Conservation (phyloP, 2,113 vertebrate genomes). For the Rallus limicola region DNA sequence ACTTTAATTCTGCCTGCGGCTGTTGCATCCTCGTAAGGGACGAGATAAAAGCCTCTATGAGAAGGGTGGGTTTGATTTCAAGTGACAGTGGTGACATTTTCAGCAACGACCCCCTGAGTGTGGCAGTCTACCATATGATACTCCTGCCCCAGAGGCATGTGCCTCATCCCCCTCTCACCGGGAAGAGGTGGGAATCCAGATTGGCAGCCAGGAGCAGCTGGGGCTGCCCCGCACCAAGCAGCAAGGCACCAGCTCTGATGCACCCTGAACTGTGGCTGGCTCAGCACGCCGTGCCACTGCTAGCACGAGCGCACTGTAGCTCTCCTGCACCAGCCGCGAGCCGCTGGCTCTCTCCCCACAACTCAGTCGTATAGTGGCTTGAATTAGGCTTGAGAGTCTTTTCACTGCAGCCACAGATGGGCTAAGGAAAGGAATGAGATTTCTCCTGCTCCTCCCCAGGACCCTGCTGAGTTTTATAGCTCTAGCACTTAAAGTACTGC, state of each 20-base stretch:
- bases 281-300: fast-evolving
- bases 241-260: fast-evolving
- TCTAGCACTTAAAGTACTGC: not conserved
- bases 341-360: not conserved
- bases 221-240: not conserved
- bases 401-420: not conserved
- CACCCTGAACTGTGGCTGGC: fast-evolving
- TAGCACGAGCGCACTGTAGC: not conserved
- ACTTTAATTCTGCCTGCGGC: not conserved
- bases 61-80: constrained; percentile 30
- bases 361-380: not conserved
- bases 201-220: not conserved
- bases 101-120: not conserved
- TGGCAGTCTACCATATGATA: not conserved
- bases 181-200: not conserved
- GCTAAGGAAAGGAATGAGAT: not conserved
- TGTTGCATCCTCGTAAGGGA: not conserved
- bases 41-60: not conserved
- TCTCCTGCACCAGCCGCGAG: fast-evolving
- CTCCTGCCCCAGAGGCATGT: not conserved
- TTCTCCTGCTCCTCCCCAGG: not conserved
- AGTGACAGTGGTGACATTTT: constrained; percentile 29
- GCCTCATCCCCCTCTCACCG: not conserved
- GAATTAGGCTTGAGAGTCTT: not conserved
- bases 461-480: not conserved